Base-by-base conservation (phyloP, 2,888 invertebrate species). In the Drosophila gaucha region DNA sequence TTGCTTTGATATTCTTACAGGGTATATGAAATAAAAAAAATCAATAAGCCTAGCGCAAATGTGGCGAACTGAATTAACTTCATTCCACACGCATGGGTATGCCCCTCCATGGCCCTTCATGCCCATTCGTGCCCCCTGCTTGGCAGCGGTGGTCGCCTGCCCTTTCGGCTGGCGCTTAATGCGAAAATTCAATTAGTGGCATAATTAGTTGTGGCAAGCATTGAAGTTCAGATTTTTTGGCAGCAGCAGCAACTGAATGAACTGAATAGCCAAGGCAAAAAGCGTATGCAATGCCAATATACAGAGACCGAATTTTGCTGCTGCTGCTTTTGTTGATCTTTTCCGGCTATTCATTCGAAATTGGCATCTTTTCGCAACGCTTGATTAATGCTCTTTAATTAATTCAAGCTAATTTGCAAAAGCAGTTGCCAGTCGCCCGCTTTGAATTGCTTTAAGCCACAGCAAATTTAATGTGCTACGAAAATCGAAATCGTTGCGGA, bases 181-280 rank as follows among this genome's bases (percentile, higher is more conserved):
- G 86, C 84, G 89, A 85, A 80, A 88, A 90, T 84, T 89, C 88
- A 90, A 90, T 89, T 89, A 89, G 87, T 89, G 89, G 82, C 86
- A 89, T 90, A 89, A 89, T 89, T 90, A 89, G 90, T 87, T 86
- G 79, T 80, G 86, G 89, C 89, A 84, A 79, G 79, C 88, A 82
- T 77, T 86, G 82, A 89, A 86, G 84, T 74, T 75, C 78, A 80
- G 84, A 84, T 84, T 84, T 87, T 85, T 71, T 86, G 78, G 66
- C 63, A 66, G 54, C 54, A 49, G 38, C 54, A 38, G 46, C 22
- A 54, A 35, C 36, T 50, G 73, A 73, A 56, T 72, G 57, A 35
- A 49, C 51, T 55, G 55, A 72, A 57, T 70, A 46, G 52, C 52
- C 44, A 54, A 52, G 31, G 6, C 41, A 77, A 77, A 74, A 78